Evolutionary conservation across 2,888 invertebrate species (phyloP), one percentile per base, ranked within the genome.

Genomic region (Drosophila subquinaria): DNA sequence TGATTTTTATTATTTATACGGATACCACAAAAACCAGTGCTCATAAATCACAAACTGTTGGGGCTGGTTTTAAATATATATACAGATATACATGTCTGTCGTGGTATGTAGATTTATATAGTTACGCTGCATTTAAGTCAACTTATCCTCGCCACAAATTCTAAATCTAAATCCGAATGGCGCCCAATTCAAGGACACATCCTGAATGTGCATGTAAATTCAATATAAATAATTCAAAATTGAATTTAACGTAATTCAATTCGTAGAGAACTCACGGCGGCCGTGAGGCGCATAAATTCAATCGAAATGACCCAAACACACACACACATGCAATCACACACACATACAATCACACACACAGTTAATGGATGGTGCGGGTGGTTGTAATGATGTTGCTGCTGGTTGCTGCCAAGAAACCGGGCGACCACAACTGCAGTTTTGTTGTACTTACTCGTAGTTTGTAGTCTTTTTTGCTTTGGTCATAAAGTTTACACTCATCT

Each of bases 181-280:
- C 65, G 65, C 61, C 61, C 57, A 60, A 33, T 69, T 77, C 69
- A 82, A 56, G 69, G 71, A 51, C 62, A 27, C n/a, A 71, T 71
- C 65, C 75, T 57, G 61, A 30, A 67, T 15, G 61, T 15, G 61
- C 55, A 50, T 67, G 61, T 50, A 69, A 72, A 76, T 74, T 30
- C 74, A 80, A 82, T 80, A 76, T 73, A 76, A 82, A 86, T 83
- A 86, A 76, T 81, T 74, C 38, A 80, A 76, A 76, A 71, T 78
- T 48, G 65, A 81, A 82, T 82, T 85, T 76, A 40, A 62, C 59
- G 83, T 85, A 78, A 80, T 78, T 71, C 66, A 69, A 65, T 82
- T 81, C 68, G 65, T 68, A 57, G 50, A 55, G 67, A 71, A 82
- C 61, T 65, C 69, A 70, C 81, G 59, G 47, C 73, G 73, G 48